Conservation (phyloP, 2,113 vertebrate genomes). For the Heteronetta atricapilla region DNA sequence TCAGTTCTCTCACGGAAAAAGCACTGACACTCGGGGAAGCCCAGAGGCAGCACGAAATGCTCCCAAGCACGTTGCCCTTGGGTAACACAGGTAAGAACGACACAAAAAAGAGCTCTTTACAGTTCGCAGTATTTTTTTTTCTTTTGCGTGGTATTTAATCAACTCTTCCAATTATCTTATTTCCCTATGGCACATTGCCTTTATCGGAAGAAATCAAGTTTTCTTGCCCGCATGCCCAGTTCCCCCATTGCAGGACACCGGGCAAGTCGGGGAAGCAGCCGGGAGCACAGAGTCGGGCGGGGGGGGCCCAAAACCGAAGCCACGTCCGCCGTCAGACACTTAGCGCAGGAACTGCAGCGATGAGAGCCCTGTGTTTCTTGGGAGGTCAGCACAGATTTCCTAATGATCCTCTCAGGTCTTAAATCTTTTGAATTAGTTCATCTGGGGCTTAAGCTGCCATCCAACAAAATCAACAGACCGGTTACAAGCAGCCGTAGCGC, state of each 20-base stretch:
- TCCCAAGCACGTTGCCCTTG: background rate
- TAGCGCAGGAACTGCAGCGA: background rate
- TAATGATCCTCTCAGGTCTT: background rate
- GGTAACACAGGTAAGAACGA: background rate
- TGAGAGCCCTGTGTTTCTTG: background rate
- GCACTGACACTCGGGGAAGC: background rate
- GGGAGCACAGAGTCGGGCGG: background rate
- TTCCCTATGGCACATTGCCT: background rate
- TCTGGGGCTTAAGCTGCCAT: background rate
- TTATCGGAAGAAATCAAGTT: background rate
- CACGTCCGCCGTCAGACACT: background rate
- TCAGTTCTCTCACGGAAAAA: background rate
- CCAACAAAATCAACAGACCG: background rate
- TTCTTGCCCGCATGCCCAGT: background rate
- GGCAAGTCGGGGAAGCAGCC: background rate
- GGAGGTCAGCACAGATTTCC: background rate
- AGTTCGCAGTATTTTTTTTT: background rate
- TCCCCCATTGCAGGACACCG: background rate
- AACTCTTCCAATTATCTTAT: background rate
- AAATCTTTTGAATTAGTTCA: background rate
- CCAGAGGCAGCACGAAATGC: background rate
- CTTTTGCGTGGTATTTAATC: background rate
- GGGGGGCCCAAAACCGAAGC: background rate
- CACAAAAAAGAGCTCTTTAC: background rate
- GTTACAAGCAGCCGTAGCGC: background rate